These are phyloP conservation scores for Adelosebastes latens DNA, from an alignment of 2,797 vertebrate species.

Conservation along the genomic window DNA sequence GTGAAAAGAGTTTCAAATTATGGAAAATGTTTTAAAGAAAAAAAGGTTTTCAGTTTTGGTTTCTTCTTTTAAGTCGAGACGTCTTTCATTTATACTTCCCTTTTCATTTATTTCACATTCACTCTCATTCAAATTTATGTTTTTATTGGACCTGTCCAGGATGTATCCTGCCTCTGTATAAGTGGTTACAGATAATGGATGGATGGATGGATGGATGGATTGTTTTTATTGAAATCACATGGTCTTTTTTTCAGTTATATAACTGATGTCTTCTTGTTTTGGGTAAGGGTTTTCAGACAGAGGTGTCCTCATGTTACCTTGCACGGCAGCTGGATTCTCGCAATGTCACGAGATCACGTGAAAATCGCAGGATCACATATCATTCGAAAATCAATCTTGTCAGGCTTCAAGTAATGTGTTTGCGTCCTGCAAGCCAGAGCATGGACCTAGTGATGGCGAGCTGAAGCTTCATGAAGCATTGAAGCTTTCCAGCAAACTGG, in stretches of 20 bases:
- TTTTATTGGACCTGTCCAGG: background rate
- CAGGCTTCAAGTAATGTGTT: no score
- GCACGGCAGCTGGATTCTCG: no score
- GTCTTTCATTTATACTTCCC: background rate
- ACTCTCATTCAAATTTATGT: background rate
- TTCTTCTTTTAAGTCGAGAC: slow-evolving; percentile 10
- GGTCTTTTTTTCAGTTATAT: background rate
- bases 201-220: no score
- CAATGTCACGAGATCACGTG: no score
- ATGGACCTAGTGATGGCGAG: no score
- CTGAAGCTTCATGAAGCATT: no score
- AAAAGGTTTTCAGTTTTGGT: slow-evolving; percentile 15
- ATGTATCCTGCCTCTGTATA: no score
- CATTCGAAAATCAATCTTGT: no score
- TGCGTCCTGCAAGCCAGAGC: no score
- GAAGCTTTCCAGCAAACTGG: no score
- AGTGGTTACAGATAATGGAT: no score
- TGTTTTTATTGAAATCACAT: background rate
- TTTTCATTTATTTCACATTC: background rate
- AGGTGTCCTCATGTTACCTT: background rate
- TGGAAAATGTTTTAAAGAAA: background rate
- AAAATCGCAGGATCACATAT: no score
- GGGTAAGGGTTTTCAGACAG: background rate
- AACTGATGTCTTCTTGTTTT: background rate
- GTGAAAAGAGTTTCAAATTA: background rate